Base-by-base conservation (phyloP, 2,113 vertebrate species). In the Eonycteris spelaea region DNA sequence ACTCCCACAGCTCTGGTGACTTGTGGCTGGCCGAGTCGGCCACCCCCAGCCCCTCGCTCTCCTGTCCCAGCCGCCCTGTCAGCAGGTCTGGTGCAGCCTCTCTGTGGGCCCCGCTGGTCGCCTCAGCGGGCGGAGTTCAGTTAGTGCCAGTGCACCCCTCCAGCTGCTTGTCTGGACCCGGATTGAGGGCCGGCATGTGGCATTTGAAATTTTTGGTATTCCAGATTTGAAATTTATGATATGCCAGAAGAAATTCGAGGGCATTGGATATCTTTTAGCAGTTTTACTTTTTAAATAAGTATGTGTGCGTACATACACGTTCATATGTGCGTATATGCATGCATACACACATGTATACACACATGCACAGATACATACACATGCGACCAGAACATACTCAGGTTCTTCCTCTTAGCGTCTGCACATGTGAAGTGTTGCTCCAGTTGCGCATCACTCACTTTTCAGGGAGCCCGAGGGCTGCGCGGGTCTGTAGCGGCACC, bases 381-480 rank as follows among this genome's bases (percentile, higher is more conserved):
- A 1, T 19, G 40, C 48, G 78, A 35, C 55, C 19, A 51, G 3
- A 26, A 11, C 70, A 3, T 21, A 1, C 12, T 61, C 8, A 18
- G 30, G 3, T 24, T 74, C 43, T 51, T 15, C 80, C 43, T 73
- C 28, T 43, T 21, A 22, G 0, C 3, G 30, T 71, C 19, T 33
- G 2, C 24, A 35, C 30, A 2, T 0, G 0, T 21, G 30, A 4
- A 14, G 0, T n/a, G 0, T 45, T 16, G 19, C 35, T 80, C 63
- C 28, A 35, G 16, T 21, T 53, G 33, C n/a, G 18, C 19, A 1
- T 19, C 2, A 6, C 65, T 40, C 30, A 7, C 38, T 38, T n/a
- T 57, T 63, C 53, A 67, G 70, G 33, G 91, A 30, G 3, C 21
- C 21, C 14, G 59, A 78, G 80, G 67, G 16, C 24, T 59, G 35